Percentiles rank a stretch among this genome's conserved stretches.
These are phyloP conservation scores for Acleris literana DNA, from an alignment of 2,888 invertebrate species.

Conservation along the genomic window DNA sequence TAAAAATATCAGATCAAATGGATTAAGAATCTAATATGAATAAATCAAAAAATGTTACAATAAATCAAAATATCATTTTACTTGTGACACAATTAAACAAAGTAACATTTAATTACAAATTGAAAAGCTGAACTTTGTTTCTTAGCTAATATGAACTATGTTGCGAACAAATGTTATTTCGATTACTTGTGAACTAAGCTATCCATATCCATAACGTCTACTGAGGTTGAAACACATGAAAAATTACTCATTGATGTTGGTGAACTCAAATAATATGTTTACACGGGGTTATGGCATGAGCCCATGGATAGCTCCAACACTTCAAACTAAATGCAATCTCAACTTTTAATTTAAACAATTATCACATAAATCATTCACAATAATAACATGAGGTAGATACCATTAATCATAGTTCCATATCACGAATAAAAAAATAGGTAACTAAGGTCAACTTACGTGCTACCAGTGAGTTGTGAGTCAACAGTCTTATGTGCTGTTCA, in stretches of 20 bases:
- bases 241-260: no score
- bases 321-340: slow-evolving; percentile 14
- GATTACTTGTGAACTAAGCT: no score
- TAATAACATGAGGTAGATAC: slow-evolving; percentile 27
- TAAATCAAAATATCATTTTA: neutral
- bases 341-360: slow-evolving; percentile 10
- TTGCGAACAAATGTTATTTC: no score
- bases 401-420: slow-evolving; percentile 10
- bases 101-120: no score
- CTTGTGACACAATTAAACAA: neutral
- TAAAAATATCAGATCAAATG: slow-evolving; percentile 19
- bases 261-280: no score
- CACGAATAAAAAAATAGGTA: slow-evolving; percentile 4
- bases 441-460: slow-evolving; percentile 24
- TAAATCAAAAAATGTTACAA: slow-evolving; percentile 18
- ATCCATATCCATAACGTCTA: no score
- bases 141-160: no score
- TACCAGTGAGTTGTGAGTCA: neutral
- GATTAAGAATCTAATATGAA: slow-evolving; percentile 15
- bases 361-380: slow-evolving; percentile 13
- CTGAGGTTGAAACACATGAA: no score
- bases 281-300: no score
- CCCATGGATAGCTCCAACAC: slow-evolving; percentile 1
- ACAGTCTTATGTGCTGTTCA: slow-evolving; percentile 44
- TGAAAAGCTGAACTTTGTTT: no score